Evolutionary conservation across 2,113 vertebrate species (phyloP), one percentile per base, ranked within the genome.

Genomic region (Poeciliopsis prolifica): DNA sequence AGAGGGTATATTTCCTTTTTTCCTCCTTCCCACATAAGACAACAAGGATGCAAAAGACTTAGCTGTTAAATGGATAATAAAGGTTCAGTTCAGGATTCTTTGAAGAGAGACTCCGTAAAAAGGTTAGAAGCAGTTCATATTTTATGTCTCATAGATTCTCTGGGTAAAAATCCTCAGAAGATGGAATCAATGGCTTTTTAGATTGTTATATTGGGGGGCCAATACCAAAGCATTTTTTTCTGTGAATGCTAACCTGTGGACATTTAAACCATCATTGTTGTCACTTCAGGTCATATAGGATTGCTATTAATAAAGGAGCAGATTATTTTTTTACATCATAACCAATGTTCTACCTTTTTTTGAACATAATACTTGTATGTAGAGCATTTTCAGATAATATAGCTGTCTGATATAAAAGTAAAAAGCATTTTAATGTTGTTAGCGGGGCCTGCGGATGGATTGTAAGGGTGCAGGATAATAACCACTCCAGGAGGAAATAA

Each of bases 1-100:
- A 28, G 28, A 62, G 13, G 1, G 33, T 66, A 19, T 68, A 26
- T 48, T 72, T 84, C 44, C 19, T 70, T 26, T 24, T 19, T 60
- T 22, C 44, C 75, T 30, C 78, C 30, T 11, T 13, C 30, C 48
- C 12, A 29, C 44, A 64, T 28, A 33, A 51, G 14, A 70, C 10
- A 31, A 67, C 26, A 67, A 61, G 24, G 29, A 29, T 58, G 68
- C 66, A 69, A 35, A 69, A 63, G 37, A 29, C 15, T 30, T 15
- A 0, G 17, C 14, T 51, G 28, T 48, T 54, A 24, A 61, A 31
- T 14, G 48, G 5, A 10, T 28, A 28, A 58, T 58, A 58, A 58
- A n/a, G 51, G 51, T 2, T 24, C n/a, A n/a, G 51, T 24, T 58
- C 51, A 58, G 2, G 51, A n/a, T n/a, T n/a, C n/a, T 58, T 58